Base-by-base conservation (phyloP, 2,888 invertebrate species). In the Acanthococcus lagerstroemiae region DNA sequence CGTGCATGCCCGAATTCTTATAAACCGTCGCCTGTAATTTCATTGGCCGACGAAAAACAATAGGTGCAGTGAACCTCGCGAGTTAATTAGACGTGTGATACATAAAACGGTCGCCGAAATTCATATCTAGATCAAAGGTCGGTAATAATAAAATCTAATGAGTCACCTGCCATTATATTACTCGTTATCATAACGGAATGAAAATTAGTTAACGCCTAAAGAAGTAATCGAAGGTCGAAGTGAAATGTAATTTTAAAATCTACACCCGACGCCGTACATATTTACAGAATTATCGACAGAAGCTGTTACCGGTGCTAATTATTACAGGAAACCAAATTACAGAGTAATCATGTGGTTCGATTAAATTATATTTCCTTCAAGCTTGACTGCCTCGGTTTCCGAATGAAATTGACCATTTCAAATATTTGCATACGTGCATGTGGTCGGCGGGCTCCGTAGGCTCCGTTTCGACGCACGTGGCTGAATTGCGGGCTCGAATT, bases 281-380 rank as follows among this genome's bases (percentile, higher is more conserved):
- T 37, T 37, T 7, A 9, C 37, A 37, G 12, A 7, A 37, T 37
- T 37, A 9, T 9, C 12, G 7, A 7, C 37, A 37, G 12, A 37
- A 15, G 7, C 7, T 9, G 37, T 15, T 37, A 37, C 7, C 7
- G 7, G 37, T 37, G 7, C 12, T 7, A 37, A 37, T 37, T 15
- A 37, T 15, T 7, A 15, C 37, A 37, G 7, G 37, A 37, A 37
- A 7, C 37, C 37, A 37, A 15, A 37, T 37, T 37, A n/a, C 37
- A n/a, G 3, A 37, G 37, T 37, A 52, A 61, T 61, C 61, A 61
- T 61, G 61, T 52, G 50, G 52, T 22, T 37, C 52, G 22, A 61
- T 52, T 61, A 55, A 52, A 52, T 52, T 25, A 55, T n/a, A n/a
- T 15, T 61, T 61, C 30, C 50, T 50, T 61, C 61, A 61, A 61